Conservation (phyloP, 1,140 invertebrate genomes). For the Whitmania pigra region DNA sequence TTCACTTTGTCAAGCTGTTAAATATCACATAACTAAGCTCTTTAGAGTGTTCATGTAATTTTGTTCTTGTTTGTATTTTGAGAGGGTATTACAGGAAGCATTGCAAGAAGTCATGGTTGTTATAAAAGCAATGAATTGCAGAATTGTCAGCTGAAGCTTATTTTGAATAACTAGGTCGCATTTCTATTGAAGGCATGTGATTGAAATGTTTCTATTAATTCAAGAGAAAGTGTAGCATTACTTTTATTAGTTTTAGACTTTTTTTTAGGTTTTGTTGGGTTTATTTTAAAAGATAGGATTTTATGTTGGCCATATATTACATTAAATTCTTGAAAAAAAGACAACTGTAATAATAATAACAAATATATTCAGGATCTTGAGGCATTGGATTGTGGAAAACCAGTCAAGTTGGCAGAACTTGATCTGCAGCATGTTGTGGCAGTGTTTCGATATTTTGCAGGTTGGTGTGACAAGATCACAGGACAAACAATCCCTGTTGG, state of each 20-base stretch:
- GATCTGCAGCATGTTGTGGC: constrained; percentile 45
- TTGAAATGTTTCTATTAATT: neutral
- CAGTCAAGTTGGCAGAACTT: constrained; percentile 50
- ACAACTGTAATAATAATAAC: no score
- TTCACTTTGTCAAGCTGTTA: no score
- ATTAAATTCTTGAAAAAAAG: no score
- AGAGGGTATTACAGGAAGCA: no score
- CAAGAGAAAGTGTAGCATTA: neutral
- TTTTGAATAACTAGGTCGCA: no score
- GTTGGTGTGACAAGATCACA: constrained; percentile 78
- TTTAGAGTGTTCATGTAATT: no score
- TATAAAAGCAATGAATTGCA: neutral
- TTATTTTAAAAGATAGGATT: no score
- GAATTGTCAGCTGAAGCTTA: neutral
- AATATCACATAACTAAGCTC: no score
- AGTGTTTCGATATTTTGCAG: constrained; percentile 66
- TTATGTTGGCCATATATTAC: no score
- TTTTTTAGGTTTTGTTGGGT: neutral
- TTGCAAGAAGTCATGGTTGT: no score
- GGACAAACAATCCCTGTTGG: constrained; percentile 73
- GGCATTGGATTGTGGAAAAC: constrained; percentile 77
- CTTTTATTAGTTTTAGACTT: neutral
- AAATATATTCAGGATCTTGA: constrained; percentile 43
- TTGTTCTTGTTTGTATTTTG: no score
- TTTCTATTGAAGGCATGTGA: neutral